Percentiles rank a stretch among this genome's conserved stretches.
phyloP scores from a whole-genome alignment of 2,113 vertebrate species.

The Lucifuga dentata region DNA sequence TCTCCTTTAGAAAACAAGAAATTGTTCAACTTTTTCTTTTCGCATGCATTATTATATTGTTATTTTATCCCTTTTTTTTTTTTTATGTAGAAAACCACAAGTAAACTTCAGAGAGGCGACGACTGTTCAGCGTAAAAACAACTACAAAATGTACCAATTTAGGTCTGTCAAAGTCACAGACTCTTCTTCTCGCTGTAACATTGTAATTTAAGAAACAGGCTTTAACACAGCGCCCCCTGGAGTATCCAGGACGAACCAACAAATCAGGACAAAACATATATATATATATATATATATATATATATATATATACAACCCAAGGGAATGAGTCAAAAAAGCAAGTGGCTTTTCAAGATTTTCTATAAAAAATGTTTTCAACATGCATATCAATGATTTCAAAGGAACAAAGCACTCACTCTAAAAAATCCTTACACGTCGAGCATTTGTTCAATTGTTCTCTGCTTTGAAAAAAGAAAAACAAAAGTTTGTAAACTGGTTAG shows the following conservation, averaged over 20 bases:
- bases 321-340: constrained; percentile 66
- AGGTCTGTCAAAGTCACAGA: constrained; percentile 61
- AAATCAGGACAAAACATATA: no score
- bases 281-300: no score
- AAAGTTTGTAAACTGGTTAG: constrained; percentile 72
- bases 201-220: constrained; percentile 59
- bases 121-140: constrained; percentile 79
- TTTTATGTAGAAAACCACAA: constrained; percentile 82
- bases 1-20: constrained; percentile 85
- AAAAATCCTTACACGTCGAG: constrained; percentile 46
- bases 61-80: constrained; percentile 79
- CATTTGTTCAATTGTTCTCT: constrained; percentile 63
- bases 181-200: constrained; percentile 47
- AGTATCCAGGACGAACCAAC: constrained; percentile 26
- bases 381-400: constrained; percentile 67
- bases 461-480: constrained; percentile 36
- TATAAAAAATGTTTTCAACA: constrained; percentile 69
- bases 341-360: constrained; percentile 62
- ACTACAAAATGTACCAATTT: constrained; percentile 82
- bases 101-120: constrained; percentile 73
- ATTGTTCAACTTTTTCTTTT: constrained; percentile 77
- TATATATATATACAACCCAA: constrained; percentile 69
- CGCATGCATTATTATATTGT: constrained; percentile 70
- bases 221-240: constrained; percentile 56
- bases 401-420: constrained; percentile 57